Evolutionary conservation across 2,113 vertebrate species (phyloP).

Genomic region (Cygnus atratus): DNA sequence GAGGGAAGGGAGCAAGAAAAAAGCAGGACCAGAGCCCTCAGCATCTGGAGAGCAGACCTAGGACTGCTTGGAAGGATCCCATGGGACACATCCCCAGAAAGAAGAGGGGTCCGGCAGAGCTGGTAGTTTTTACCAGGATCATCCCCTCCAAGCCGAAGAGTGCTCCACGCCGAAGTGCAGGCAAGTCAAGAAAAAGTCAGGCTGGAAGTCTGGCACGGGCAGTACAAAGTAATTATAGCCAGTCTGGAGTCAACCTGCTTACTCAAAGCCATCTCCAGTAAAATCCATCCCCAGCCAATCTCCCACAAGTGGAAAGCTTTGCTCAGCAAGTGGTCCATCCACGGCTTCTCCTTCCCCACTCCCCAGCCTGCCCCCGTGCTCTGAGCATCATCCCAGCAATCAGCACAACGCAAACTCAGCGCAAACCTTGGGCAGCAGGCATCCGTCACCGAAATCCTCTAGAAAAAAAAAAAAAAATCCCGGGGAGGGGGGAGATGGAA

Average conservation of each 20-base stretch:
- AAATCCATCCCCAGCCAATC: background rate
- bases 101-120: background rate
- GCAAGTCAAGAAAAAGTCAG: background rate
- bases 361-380: fast-evolving
- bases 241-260: background rate
- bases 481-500: fast-evolving
- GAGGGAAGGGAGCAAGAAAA: background rate
- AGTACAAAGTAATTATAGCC: fast-evolving
- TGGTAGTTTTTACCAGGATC: background rate
- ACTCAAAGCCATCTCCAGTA: background rate
- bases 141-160: background rate
- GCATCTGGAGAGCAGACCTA: background rate
- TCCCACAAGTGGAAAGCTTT: background rate
- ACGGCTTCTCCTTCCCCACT: background rate
- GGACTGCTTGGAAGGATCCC: background rate
- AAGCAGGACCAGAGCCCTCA: background rate
- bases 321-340: background rate
- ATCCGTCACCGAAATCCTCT: background rate
- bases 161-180: background rate
- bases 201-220: background rate
- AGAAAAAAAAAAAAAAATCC: background rate
- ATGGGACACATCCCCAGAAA: background rate
- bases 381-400: background rate
- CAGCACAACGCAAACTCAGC: background rate
- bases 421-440: background rate